These are phyloP conservation scores for Phalacrocorax pelagicus DNA, from an alignment of 2,113 vertebrate genomes.

Conservation along the genomic window DNA sequence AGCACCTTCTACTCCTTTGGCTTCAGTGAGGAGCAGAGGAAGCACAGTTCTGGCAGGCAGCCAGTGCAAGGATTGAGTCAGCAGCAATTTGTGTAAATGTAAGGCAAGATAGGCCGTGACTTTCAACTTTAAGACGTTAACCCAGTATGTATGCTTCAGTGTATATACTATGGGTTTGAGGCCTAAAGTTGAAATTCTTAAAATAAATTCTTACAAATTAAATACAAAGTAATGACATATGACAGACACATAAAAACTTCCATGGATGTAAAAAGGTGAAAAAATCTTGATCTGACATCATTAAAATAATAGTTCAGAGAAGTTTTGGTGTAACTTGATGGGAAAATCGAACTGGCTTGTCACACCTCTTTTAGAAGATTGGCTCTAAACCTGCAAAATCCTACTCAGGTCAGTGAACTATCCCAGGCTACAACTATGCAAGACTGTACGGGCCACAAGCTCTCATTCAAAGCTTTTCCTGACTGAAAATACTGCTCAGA, in stretches of 20 bases:
- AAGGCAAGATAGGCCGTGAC: background rate
- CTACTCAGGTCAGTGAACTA: background rate
- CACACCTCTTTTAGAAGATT: background rate
- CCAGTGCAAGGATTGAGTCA: background rate
- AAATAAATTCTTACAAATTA: slow-evolving; percentile 12
- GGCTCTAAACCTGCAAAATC: background rate
- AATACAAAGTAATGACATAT: slow-evolving; percentile 18
- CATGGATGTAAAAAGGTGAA: background rate
- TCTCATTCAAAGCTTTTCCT: background rate
- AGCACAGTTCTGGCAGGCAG: background rate
- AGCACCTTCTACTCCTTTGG: background rate
- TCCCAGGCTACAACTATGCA: background rate
- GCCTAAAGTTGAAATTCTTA: background rate
- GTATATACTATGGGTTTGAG: background rate
- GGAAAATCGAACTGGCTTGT: background rate
- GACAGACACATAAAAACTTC: background rate
- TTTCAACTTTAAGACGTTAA: background rate
- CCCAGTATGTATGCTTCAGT: background rate
- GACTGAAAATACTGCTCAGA: background rate
- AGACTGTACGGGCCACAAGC: background rate
- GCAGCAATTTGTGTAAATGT: background rate
- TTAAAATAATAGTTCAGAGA: background rate
- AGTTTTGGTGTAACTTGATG: background rate
- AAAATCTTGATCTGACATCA: background rate
- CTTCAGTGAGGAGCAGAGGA: background rate